phyloP scores from a whole-genome alignment of 2,113 vertebrate genomes.

The Apteryx mantelli region DNA sequence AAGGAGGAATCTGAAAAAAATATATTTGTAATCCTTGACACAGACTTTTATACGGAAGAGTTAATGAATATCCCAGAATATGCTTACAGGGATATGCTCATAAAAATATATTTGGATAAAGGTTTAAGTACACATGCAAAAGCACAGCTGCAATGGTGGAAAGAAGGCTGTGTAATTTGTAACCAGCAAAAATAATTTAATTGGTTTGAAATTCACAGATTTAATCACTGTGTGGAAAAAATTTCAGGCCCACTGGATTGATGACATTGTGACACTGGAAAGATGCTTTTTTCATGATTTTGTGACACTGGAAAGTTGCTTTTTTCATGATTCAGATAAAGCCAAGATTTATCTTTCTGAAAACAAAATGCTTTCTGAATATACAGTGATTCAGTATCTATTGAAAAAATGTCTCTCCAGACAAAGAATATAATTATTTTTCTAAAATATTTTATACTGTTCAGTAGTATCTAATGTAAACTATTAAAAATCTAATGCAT shows the following conservation, averaged over 20 bases:
- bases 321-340: background rate
- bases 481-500: background rate
- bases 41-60: background rate
- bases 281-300: background rate
- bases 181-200: background rate
- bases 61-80: background rate
- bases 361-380: constrained; percentile 18
- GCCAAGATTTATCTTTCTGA: background rate
- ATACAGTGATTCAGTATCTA: background rate
- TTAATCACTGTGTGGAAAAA: background rate
- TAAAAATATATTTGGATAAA: background rate
- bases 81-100: background rate
- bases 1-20: background rate
- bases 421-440: background rate
- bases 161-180: background rate
- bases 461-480: background rate
- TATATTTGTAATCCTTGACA: background rate
- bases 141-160: background rate
- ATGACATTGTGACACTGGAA: background rate
- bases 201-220: background rate
- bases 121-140: background rate
- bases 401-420: background rate
- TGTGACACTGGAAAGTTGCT: background rate
- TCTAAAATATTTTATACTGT: background rate
- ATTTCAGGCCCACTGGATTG: background rate